Percentiles rank a stretch among this genome's conserved stretches.
phyloP scores from a whole-genome alignment of 2,797 vertebrate genomes.

The Channa striata region DNA sequence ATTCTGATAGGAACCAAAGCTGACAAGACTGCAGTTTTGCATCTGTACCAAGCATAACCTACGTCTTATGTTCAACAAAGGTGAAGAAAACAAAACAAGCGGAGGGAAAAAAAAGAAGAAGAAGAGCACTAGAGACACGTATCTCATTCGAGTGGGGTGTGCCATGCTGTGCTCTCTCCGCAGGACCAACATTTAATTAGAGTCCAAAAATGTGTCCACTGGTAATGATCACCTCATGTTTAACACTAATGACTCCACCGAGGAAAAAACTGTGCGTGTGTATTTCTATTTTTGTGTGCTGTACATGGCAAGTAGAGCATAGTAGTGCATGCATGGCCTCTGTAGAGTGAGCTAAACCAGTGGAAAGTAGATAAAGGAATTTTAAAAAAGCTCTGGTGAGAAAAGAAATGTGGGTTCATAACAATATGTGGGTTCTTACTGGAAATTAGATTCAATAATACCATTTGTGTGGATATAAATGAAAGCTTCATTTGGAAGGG shows the following conservation, averaged over 20 bases:
- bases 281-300: slow-evolving; percentile 1
- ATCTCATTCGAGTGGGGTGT: slow-evolving; percentile 41
- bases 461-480: slow-evolving; percentile 14
- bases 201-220: slow-evolving; percentile 74
- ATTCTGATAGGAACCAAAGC: slow-evolving; percentile 6
- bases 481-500: not conserved
- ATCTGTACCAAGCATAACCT: not conserved
- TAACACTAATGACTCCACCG: slow-evolving; percentile 50
- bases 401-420: not conserved
- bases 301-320: not conserved
- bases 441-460: slow-evolving; percentile 13
- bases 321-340: slow-evolving; percentile 18
- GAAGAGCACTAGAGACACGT: slow-evolving; percentile 18
- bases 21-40: not conserved
- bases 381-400: not conserved
- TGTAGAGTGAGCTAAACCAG: not conserved
- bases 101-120: slow-evolving; percentile 1
- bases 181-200: slow-evolving; percentile 69
- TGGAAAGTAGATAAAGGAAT: not conserved
- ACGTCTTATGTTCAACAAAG: slow-evolving; percentile 1
- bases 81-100: not conserved
- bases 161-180: slow-evolving; percentile 60
- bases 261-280: slow-evolving; percentile 4
- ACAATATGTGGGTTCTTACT: slow-evolving; percentile 1
- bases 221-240: slow-evolving; percentile 69